These are phyloP conservation scores for Antennarius maculatus DNA, from an alignment of 2,797 vertebrate species.

Conservation along the genomic window DNA sequence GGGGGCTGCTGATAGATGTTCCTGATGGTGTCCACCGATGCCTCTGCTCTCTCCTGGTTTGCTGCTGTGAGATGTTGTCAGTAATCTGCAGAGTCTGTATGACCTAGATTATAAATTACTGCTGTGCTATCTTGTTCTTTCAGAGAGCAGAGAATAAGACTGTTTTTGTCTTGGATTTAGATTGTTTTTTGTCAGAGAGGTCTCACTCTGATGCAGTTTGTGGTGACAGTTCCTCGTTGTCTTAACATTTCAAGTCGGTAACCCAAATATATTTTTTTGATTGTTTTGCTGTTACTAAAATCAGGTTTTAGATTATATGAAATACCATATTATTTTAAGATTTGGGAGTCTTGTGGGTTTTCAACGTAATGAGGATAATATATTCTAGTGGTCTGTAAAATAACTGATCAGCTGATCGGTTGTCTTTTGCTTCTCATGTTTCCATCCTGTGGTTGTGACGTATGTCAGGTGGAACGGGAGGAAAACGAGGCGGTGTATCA, in stretches of 20 bases:
- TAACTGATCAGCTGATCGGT: too few relatives aligned
- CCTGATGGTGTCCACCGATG: too few relatives aligned
- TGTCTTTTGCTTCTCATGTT: not conserved
- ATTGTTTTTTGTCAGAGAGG: conserved; percentile 20
- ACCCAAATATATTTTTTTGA: not conserved
- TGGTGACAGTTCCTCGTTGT: not conserved
- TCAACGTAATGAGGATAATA: too few relatives aligned
- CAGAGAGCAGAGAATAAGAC: conserved; percentile 50
- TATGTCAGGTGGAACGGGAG: conserved; percentile 79
- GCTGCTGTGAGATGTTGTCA: conserved; percentile 23
- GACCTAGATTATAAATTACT: conserved; percentile 55
- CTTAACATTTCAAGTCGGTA: not conserved
- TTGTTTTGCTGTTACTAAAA: not conserved
- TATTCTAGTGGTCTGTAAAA: too few relatives aligned
- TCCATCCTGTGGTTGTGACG: not conserved
- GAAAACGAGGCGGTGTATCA: conserved; percentile 85
- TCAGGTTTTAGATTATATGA: too few relatives aligned
- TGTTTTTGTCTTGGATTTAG: conserved; percentile 37
- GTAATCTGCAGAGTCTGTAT: conserved; percentile 47
- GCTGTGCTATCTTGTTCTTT: conserved; percentile 10
- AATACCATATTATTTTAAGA: too few relatives aligned
- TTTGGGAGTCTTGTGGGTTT: too few relatives aligned
- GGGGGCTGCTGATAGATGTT: too few relatives aligned
- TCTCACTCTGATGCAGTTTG: conserved; percentile 17
- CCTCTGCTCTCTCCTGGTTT: not conserved